phyloP scores from a whole-genome alignment of 2,113 vertebrate species.

The Thamnaconus septentrionalis region DNA sequence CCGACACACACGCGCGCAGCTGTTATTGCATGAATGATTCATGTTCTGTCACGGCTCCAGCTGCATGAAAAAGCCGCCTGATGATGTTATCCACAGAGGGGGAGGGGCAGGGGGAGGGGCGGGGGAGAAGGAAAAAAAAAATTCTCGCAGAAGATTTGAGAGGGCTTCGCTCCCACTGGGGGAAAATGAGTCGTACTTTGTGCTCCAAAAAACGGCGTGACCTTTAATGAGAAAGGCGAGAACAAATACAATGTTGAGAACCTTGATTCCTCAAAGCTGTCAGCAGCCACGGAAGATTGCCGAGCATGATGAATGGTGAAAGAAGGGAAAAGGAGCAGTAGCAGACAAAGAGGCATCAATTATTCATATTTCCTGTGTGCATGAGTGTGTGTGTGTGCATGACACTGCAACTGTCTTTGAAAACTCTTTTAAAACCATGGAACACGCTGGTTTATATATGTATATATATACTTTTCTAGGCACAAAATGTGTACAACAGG shows the following conservation, averaged over 20 bases:
- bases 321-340: conserved; percentile 16
- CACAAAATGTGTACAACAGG: conserved; percentile 16
- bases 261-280: conserved; percentile 6
- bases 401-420: background rate
- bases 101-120: conserved; percentile 1
- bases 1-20: background rate
- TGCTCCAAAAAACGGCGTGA: conserved; percentile 22
- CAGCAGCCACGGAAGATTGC: conserved; percentile 11
- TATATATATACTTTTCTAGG: conserved; percentile 19
- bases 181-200: conserved; percentile 7
- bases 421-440: conserved; percentile 14
- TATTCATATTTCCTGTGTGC: conserved; percentile 32
- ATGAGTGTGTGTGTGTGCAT: conserved; percentile 4
- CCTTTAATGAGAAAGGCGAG: conserved; percentile 16
- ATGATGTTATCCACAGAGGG: conserved; percentile 20
- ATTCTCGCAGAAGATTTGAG: conserved; percentile 5
- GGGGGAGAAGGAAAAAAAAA: background rate
- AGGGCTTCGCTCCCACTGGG: background rate
- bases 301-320: conserved; percentile 11
- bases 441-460: background rate
- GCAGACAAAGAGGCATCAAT: conserved; percentile 38
- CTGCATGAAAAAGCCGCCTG: conserved; percentile 26
- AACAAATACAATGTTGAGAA: background rate
- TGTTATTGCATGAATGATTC: conserved; percentile 31
- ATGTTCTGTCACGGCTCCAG: conserved; percentile 29